Percentiles rank a stretch among this genome's conserved stretches.
These are phyloP conservation scores for Poecilobothrus nobilitatus DNA, from an alignment of 2,888 invertebrate species.

Conservation along the genomic window DNA sequence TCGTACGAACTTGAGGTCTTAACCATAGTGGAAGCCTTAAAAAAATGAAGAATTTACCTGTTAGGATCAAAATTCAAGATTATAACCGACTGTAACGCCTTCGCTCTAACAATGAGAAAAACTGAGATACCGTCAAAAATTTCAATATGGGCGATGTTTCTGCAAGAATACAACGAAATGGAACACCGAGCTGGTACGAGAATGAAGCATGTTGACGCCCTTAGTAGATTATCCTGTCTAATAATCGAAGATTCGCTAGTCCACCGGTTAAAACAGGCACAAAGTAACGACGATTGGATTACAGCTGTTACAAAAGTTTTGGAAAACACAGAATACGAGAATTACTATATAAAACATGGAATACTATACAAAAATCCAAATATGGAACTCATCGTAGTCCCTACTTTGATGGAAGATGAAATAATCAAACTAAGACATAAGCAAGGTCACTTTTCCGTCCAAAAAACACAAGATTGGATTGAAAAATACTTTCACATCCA, in stretches of 20 bases:
- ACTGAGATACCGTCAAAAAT: constrained; percentile 23
- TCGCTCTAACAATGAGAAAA: constrained; percentile 21
- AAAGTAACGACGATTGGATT: constrained; percentile 18
- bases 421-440: constrained; percentile 15
- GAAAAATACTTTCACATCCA: constrained; percentile 21
- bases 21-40: constrained; percentile 27
- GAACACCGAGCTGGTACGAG: constrained; percentile 23
- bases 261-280: constrained; percentile 16
- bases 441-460: constrained; percentile 21
- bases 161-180: constrained; percentile 24
- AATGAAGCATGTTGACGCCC: constrained; percentile 23
- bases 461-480: constrained; percentile 19
- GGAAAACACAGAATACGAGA: constrained; percentile 17
- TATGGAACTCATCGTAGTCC: constrained; percentile 19
- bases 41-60: constrained; percentile 28
- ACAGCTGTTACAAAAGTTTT: constrained; percentile 18
- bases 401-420: constrained; percentile 18
- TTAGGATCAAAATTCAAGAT: constrained; percentile 20
- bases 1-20: constrained; percentile 29
- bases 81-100: constrained; percentile 23
- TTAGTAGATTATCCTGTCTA: constrained; percentile 19
- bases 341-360: constrained; percentile 19
- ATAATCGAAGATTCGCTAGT: constrained; percentile 17
- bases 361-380: constrained; percentile 16
- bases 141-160: constrained; percentile 24